Base-by-base conservation (phyloP, 2,797 vertebrate genomes). In the Limnodromus scolopaceus region DNA sequence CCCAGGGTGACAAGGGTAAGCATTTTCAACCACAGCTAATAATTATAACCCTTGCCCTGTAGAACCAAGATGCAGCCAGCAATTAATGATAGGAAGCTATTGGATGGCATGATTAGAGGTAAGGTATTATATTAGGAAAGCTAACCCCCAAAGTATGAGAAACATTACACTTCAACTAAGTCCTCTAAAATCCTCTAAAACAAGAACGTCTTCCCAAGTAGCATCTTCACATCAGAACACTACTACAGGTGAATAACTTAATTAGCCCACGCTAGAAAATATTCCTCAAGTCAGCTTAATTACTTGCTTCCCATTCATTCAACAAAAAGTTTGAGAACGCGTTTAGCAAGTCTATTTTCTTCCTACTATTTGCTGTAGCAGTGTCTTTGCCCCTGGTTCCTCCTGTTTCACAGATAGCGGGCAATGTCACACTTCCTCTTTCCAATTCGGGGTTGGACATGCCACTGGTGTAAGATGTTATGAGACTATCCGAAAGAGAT, bases 1-100 rank as follows among this genome's bases (percentile, higher is more conserved):
- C 89, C 70, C 36, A 76, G 58, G 55, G 89, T 85, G 60, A 92
- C 39, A 92, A 82, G 49, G 60, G 36, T 55, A 94, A 87, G 91
- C 75, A 91, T 87, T 93, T 93, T 85, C 68, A 93, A 70, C 66
- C 30, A 8, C 6, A 85, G 75, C 58, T 87, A 93, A 28, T 79
- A 92, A 93, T 87, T 83, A 83, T 34, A 80, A 78, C n/a, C 66
- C 70, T 46, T 70, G 78, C 71, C 64, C 43, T 77, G 51, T 27
- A 82, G 60, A 93, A 89, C 45, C 64, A 91, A 72, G 43, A 48
- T 82, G 75, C 70, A 89, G 55, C 63, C 78, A 92, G 78, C 78
- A 91, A 70, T 55, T 85, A 69, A 82, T 66, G 61, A 61, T 7
- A 87, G 43, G 18, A 87, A 60, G 20, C 66, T 72, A 79, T 1